Base-by-base conservation (phyloP, 2,888 invertebrate genomes). In the Nymphalis c-album region DNA sequence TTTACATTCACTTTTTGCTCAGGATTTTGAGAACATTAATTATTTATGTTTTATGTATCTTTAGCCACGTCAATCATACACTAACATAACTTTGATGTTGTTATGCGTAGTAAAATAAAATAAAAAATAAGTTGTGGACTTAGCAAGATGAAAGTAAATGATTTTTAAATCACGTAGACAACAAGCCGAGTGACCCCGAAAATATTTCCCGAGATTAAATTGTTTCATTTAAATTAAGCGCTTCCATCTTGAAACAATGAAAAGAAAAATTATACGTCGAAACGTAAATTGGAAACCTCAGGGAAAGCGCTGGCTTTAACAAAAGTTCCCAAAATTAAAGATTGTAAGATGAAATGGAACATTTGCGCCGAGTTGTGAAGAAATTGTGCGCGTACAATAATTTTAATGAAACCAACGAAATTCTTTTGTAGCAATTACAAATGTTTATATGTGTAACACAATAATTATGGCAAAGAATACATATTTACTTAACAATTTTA, bases 231-330 rank as follows among this genome's bases (percentile, higher is more conserved):
- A 69, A 73, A 76, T 76, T 74, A 78, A 76, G 70, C 77, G 72
- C 71, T 75, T 72, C 69, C 74, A 68, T 73, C 71, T 72, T 68
- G 76, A 73, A 74, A 75, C 75, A 76, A 75, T 71, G 75, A 74
- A 77, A 78, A 71, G 71, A 74, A 75, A 75, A 77, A 79, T 79
- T 78, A 77, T 79, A 77, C 75, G 76, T 76, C 74, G 73, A 72
- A 75, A 79, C 73, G 76, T 72, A 80, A 83, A 82, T 82, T 80
- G 78, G 79, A 79, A 78, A 75, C 71, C 75, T 77, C 76, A 75
- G 69, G 57, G 73, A 78, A 77, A 78, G 75, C 75, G 71, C 69
- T 64, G 73, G 73, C 74, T 75, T 71, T 63, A 65, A 71, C 66
- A 74, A 75, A 77, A 77, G 75, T 73, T 74, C 63, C 76, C 74